These are phyloP conservation scores for Sthenelais limicola DNA, from an alignment of 2,888 invertebrate species.

Conservation along the genomic window DNA sequence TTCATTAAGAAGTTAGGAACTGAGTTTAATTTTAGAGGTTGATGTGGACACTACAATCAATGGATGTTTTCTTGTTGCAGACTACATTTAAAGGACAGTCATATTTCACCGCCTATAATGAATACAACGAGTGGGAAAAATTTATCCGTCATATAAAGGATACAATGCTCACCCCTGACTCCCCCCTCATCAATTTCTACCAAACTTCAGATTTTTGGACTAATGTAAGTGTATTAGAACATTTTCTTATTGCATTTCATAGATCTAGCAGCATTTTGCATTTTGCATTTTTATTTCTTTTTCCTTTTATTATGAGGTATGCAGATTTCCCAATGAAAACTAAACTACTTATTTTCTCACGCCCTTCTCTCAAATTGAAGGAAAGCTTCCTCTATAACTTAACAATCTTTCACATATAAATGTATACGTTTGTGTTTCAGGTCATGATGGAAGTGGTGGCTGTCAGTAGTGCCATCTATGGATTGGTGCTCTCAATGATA, in stretches of 20 bases:
- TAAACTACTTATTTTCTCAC: not conserved
- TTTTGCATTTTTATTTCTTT: no score
- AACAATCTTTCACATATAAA: no score
- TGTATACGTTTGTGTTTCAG: constrained; percentile 55
- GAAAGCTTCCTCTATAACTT: not conserved
- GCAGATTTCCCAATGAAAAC: not conserved
- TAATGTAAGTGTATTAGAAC: constrained; percentile 57
- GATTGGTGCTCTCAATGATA: constrained; percentile 64
- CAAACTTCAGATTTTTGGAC: constrained; percentile 69
- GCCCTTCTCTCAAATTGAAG: not conserved
- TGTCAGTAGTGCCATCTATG: constrained; percentile 68
- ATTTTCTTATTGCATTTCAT: no score
- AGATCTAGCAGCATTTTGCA: no score
- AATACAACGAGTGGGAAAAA: constrained; percentile 65
- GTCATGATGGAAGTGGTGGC: constrained; percentile 68
- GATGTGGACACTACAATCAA: not conserved
- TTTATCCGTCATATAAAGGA: constrained; percentile 57
- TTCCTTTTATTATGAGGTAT: no score
- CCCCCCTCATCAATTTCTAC: constrained; percentile 60
- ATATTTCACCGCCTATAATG: constrained; percentile 64
- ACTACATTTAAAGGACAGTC: constrained; percentile 65
- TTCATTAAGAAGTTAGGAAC: not conserved
- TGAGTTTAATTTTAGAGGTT: not conserved
- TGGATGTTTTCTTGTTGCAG: constrained; percentile 50
- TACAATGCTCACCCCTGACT: constrained; percentile 53